These are phyloP conservation scores for Chaetura pelagica DNA, from an alignment of 2,113 vertebrate genomes.

Conservation along the genomic window DNA sequence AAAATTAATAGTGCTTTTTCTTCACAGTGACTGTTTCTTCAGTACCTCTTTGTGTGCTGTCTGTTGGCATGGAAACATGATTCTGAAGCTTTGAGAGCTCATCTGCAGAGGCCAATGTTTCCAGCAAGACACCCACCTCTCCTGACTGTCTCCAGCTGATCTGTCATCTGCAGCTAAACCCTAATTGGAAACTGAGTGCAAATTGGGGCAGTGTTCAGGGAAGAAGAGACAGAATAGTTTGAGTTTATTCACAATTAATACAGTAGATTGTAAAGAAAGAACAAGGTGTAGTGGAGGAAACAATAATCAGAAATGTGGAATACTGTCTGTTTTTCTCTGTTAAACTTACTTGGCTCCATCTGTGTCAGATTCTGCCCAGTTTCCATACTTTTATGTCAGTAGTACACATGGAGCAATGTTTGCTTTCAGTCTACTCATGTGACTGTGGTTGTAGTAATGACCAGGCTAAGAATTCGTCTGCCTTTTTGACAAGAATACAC, in stretches of 20 bases:
- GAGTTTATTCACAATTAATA: neutral
- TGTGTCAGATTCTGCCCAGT: neutral
- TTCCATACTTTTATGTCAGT: neutral
- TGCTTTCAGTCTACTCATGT: neutral
- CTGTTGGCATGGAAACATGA: conserved; percentile 39
- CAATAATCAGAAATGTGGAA: neutral
- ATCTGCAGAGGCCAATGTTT: neutral
- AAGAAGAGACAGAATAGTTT: neutral
- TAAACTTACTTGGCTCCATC: neutral
- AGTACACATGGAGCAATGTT: neutral
- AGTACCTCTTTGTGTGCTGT: neutral
- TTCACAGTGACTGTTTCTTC: neutral
- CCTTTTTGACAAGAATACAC: neutral
- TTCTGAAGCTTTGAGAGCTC: neutral
- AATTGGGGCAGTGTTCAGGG: neutral
- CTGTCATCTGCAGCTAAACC: neutral
- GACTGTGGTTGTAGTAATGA: neutral
- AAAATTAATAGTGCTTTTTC: neutral
- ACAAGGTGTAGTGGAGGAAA: neutral
- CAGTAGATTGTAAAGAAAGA: neutral
- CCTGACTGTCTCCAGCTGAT: neutral
- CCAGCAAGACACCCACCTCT: neutral
- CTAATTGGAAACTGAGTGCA: neutral
- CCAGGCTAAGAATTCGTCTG: neutral
- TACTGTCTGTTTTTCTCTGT: neutral